Evolutionary conservation across 2,113 vertebrate genomes (phyloP), one percentile per base, ranked within the genome.

Genomic region (Siphamia tubifer): DNA sequence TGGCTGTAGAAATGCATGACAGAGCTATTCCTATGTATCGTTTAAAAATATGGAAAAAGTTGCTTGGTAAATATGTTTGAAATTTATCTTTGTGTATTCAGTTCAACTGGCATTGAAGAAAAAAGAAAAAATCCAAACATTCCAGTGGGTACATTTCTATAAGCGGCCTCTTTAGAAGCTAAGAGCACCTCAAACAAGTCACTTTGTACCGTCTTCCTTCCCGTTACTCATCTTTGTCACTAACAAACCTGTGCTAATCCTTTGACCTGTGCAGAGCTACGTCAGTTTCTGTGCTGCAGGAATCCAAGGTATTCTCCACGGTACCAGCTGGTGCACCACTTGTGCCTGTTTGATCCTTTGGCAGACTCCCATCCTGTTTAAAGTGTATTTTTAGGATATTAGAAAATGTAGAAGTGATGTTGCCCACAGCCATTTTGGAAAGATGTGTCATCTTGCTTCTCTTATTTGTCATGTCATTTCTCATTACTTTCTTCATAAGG

Each of bases 331-430:
- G 85, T 73, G 69, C 64, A 72, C 78, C 78, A 79, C 80, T 86
- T 87, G 83, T 68, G 74, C 83, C 76, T 74, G 66, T 87, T 87
- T 86, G 83, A 90, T 85, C 78, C 65, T 72, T 84, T 89, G 83
- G 84, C 82, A 89, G 72, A 61, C 65, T 69, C 63, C 68, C 54
- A 34, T 47, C 60, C 67, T 70, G 55, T 65, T 82, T 73, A 66
- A 72, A 68, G 73, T 66, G 32, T 87, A 84, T 88, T 87, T 90
- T 86, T 84, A 83, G 82, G 49, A 68, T 70, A 69, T 78, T 72
- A 79, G 63, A 56, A 47, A 56, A 73, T 25, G 30, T 28, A 32
- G 51, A 74, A 58, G 38, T 39, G 70, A 79, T 45, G 72, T 68
- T 79, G 73, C 80, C 49, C 67, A 77, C 45, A 74, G 79, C 69